A percentile compares a stretch with the other conserved stretches of the same genome.
These are phyloP conservation scores for Cacatua alba DNA, from an alignment of 2,113 vertebrate genomes.

Conservation along the genomic window DNA sequence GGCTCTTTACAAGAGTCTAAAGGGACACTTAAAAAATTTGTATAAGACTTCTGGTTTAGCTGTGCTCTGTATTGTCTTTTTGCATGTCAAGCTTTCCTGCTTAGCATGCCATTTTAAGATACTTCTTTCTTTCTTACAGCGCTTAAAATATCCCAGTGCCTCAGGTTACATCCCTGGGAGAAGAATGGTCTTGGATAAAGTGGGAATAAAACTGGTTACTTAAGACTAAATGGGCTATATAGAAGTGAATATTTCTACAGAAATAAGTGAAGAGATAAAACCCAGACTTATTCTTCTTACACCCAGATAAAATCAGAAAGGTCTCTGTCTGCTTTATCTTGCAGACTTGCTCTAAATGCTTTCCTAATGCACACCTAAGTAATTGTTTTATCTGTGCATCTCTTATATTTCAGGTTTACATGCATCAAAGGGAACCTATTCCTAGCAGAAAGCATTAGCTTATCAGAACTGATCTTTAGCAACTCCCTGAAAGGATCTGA, in stretches of 20 bases:
- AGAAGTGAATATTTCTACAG: neutral
- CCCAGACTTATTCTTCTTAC: neutral
- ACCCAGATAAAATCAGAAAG: neutral
- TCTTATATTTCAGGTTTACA: slow-evolving; percentile 19
- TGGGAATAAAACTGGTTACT: neutral
- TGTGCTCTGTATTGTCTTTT: neutral
- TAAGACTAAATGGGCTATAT: neutral
- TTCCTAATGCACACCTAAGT: neutral
- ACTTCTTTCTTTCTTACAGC: neutral
- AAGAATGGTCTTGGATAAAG: neutral
- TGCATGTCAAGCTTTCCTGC: neutral
- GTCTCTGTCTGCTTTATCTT: slow-evolving; percentile 1
- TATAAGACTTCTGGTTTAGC: neutral
- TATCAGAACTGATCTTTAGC: neutral
- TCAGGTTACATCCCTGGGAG: neutral
- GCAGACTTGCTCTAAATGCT: neutral
- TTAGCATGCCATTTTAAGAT: neutral
- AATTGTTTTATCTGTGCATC: slow-evolving; percentile 17
- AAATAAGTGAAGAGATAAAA: neutral
- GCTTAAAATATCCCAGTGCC: neutral
- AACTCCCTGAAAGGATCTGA: slow-evolving; percentile 6
- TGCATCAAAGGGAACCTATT: slow-evolving; percentile 15
- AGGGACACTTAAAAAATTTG: neutral
- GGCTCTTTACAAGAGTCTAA: neutral
- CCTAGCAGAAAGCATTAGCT: neutral